phyloP scores from a whole-genome alignment of 2,113 vertebrate genomes.

The Vanacampus margaritifer region DNA sequence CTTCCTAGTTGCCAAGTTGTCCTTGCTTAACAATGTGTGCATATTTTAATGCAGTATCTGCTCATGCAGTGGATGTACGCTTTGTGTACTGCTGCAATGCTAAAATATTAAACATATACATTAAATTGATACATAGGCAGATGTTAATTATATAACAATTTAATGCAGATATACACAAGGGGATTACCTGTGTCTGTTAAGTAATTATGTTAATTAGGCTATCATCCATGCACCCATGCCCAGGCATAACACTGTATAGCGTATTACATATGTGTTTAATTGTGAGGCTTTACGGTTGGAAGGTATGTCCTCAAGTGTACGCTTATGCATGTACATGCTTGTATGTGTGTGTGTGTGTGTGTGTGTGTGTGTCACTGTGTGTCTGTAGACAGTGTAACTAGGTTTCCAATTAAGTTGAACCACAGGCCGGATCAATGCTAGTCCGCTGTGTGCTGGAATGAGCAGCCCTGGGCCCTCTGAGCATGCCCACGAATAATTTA shows the following conservation, averaged over 20 bases:
- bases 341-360: conserved; percentile 31
- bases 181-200: conserved; percentile 22
- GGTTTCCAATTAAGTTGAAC: conserved; percentile 78
- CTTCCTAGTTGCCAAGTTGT: conserved; percentile 2
- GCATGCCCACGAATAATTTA: conserved; percentile 77
- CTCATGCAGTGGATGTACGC: neutral
- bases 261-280: conserved; percentile 30
- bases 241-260: conserved; percentile 19
- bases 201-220: conserved; percentile 39
- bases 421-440: conserved; percentile 73
- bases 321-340: conserved; percentile 13
- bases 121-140: conserved; percentile 21
- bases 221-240: conserved; percentile 26
- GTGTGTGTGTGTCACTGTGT: conserved; percentile 52
- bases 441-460: conserved; percentile 73
- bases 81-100: neutral
- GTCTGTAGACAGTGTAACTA: conserved; percentile 71
- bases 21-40: conserved; percentile 11
- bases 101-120: conserved; percentile 21
- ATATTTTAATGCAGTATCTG: neutral
- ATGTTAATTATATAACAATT: conserved; percentile 26
- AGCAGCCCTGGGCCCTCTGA: conserved; percentile 74
- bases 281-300: conserved; percentile 27
- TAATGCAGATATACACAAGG: conserved; percentile 26
- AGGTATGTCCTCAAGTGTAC: conserved; percentile 19